Conservation (phyloP, 1,140 invertebrate species). For the Anoplophora glabripennis region DNA sequence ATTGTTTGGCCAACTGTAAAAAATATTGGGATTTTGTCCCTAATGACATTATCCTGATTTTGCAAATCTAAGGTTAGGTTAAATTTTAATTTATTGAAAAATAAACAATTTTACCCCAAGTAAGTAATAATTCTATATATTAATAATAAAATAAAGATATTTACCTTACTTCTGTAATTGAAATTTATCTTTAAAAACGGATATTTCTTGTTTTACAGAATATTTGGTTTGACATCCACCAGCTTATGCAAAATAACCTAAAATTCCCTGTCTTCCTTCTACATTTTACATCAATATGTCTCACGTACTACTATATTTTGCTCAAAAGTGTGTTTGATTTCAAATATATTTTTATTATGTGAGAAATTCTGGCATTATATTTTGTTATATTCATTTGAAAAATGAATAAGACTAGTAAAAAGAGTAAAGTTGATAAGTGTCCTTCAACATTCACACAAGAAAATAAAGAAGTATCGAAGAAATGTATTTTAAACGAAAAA, state of each 20-base stretch:
- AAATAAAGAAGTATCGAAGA: constrained; percentile 14
- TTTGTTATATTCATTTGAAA: constrained; percentile 4
- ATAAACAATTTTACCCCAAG: background rate
- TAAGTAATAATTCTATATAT: background rate
- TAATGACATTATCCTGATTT: background rate
- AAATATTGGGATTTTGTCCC: background rate
- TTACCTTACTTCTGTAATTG: background rate
- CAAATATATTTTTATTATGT: background rate
- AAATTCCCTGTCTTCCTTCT: constrained; percentile 8
- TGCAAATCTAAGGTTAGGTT: background rate
- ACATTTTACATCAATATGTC: constrained; percentile 16
- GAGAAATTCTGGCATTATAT: background rate
- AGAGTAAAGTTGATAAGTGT: constrained; percentile 21
- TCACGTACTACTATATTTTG: constrained; percentile 3
- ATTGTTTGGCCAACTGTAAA: background rate
- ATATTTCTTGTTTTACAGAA: background rate
- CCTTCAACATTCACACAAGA: constrained; percentile 8
- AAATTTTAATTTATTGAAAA: background rate
- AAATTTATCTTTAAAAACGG: background rate
- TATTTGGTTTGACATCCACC: constrained; percentile 7
- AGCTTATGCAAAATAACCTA: constrained; percentile 4
- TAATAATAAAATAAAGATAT: background rate
- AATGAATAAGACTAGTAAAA: constrained; percentile 20
- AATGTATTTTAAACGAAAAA: constrained; percentile 13
- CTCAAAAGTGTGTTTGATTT: background rate